A percentile compares a stretch with the other conserved stretches of the same genome.
These are phyloP conservation scores for Gnathonemus echidnorhynchus DNA, from an alignment of 2,113 vertebrate genomes.

Conservation along the genomic window DNA sequence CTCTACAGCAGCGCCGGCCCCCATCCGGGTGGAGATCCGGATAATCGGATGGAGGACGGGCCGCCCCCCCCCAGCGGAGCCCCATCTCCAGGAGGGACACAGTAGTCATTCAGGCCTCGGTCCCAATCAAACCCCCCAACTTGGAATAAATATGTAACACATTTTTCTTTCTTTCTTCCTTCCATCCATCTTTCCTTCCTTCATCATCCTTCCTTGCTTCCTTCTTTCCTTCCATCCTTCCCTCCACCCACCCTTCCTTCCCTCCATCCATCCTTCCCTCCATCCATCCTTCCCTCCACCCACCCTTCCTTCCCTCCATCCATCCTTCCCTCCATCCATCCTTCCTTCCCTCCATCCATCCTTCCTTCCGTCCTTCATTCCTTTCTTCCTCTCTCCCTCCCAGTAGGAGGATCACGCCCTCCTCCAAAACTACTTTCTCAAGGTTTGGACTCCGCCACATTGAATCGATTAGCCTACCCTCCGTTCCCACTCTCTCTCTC, in stretches of 20 bases:
- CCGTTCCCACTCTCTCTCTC: not conserved
- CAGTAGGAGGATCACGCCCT: not conserved
- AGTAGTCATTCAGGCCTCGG: not conserved
- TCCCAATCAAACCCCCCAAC: not conserved
- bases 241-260: not conserved
- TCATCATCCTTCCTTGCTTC: not conserved
- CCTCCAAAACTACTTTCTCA: slow-evolving; percentile 15
- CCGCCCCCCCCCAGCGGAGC: not conserved
- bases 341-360: not conserved
- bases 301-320: not conserved
- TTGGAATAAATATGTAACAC: not conserved
- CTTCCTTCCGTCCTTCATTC: too few relatives aligned
- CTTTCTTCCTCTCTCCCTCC: not conserved
- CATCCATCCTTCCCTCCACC: not conserved
- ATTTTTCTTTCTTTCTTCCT: not conserved
- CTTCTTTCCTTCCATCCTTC: not conserved
- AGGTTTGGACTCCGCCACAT: slow-evolving; percentile 13
- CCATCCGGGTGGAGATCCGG: not conserved
- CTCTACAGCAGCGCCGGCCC: not conserved
- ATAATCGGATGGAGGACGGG: not conserved
- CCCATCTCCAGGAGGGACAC: not conserved
- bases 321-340: not conserved
- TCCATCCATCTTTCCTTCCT: not conserved
- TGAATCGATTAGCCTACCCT: slow-evolving; percentile 19
- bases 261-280: too few relatives aligned